Base-by-base conservation (phyloP, 2,888 invertebrate genomes). In the Rotaria magnacalcarata region DNA sequence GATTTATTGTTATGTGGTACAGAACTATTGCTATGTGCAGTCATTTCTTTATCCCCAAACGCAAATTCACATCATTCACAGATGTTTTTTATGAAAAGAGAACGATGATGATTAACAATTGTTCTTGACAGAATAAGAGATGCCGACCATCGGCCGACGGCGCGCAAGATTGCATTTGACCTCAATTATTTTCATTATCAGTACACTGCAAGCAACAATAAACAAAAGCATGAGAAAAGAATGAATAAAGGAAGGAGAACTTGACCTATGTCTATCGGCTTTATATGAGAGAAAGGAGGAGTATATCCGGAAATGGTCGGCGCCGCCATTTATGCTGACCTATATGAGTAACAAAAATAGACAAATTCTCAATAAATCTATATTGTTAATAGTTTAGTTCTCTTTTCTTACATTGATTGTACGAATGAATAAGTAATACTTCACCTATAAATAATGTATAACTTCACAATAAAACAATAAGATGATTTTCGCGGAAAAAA, bases 61-160 rank as follows among this genome's bases (percentile, higher is more conserved):
- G 67, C 16, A 67, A 41, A 34, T 34, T 67, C 34, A 16, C 16
- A 67, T 67, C 34, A 67, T 19, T 67, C 67, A 67, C 67, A 67
- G 67, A 67, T 67, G 67, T 67, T 67, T 67, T 52, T 34, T 67
- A 67, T 67, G 67, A 67, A 67, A 67, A 67, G 67, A 67, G 67
- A 67, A 67, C 67, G 67, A 67, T 67, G 67, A 67, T 67, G 67
- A 34, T 67, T 34, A 67, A 67, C 67, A 67, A 67, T 67, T 67
- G 67, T 67, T 67, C 67, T 67, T 67, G 67, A 67, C 67, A 67
- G 67, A 67, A 67, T 67, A 67, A 67, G 67, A 67, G 67, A 67
- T 34, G 67, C 67, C 67, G 34, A 67, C 67, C 67, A 67, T 67
- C 67, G 67, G 67, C 67, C 67, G 67, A 41, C 67, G 67, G 67